These are phyloP conservation scores for Heptranchias perlo DNA, from an alignment of 2,113 vertebrate species.

Conservation along the genomic window DNA sequence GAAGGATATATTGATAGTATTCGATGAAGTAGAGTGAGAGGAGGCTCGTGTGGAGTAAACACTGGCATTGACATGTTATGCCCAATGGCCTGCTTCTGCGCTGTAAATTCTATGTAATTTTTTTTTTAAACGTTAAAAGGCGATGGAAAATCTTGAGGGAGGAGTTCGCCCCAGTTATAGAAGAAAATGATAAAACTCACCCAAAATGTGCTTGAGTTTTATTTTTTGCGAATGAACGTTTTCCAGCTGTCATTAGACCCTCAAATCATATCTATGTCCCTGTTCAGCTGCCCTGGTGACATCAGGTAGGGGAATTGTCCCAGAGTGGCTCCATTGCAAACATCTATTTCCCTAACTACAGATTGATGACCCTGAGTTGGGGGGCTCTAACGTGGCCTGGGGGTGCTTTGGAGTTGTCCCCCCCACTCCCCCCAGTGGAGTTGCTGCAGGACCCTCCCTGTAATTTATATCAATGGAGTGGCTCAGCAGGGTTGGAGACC, in stretches of 20 bases:
- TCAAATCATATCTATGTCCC: neutral
- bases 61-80: too few species aligned
- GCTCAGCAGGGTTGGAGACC: neutral
- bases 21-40: too few species aligned
- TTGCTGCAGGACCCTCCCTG: too few species aligned
- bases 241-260: neutral
- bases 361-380: neutral
- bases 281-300: neutral
- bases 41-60: too few species aligned
- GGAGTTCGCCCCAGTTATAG: neutral
- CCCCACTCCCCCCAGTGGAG: neutral
- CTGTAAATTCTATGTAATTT: too few species aligned
- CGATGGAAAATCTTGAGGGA: neutral
- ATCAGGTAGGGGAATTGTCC: neutral
- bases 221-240: neutral
- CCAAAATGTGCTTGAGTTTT: neutral
- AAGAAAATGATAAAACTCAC: neutral
- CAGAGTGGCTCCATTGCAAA: neutral
- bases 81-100: too few species aligned
- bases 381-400: neutral
- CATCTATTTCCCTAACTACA: neutral
- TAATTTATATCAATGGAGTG: neutral
- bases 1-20: too few species aligned
- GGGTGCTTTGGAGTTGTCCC: neutral
- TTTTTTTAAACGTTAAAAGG: too few species aligned